Percentiles rank a stretch among this genome's conserved stretches.
Evolutionary conservation across 1,140 invertebrate genomes (phyloP).

Genomic region (Drosophila equinoxialis): DNA sequence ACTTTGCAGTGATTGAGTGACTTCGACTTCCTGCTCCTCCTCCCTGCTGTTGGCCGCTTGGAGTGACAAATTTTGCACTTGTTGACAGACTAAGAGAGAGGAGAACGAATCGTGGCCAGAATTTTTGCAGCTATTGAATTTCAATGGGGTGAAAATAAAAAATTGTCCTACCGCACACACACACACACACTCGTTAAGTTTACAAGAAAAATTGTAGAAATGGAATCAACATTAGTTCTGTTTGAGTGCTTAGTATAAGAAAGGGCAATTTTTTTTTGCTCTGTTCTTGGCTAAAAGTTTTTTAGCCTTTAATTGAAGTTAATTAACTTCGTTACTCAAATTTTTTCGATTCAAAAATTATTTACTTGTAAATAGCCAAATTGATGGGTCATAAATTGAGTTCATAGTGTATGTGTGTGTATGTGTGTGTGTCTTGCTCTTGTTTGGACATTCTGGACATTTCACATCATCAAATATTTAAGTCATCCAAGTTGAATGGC

Average conservation of each 20-base stretch:
- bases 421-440: neutral
- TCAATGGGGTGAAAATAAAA: constrained; percentile 39
- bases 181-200: constrained; percentile 32
- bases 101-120: constrained; percentile 49
- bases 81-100: constrained; percentile 56
- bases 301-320: constrained; percentile 45
- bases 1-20: constrained; percentile 46
- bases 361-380: constrained; percentile 31
- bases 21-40: constrained; percentile 46
- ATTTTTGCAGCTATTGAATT: constrained; percentile 71
- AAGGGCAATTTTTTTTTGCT: neutral
- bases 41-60: neutral
- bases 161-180: constrained; percentile 42
- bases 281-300: constrained; percentile 18
- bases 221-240: constrained; percentile 65
- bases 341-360: neutral
- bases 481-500: constrained; percentile 32
- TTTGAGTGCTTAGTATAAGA: constrained; percentile 41
- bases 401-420: no score
- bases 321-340: constrained; percentile 44
- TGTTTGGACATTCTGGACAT: constrained; percentile 18
- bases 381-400: constrained; percentile 15
- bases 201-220: constrained; percentile 36
- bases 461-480: constrained; percentile 62
- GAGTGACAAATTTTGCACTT: constrained; percentile 72